Evolutionary conservation across 2,113 vertebrate genomes (phyloP), one percentile per base, ranked within the genome.

Genomic region (Lamprologus tigripictilis): DNA sequence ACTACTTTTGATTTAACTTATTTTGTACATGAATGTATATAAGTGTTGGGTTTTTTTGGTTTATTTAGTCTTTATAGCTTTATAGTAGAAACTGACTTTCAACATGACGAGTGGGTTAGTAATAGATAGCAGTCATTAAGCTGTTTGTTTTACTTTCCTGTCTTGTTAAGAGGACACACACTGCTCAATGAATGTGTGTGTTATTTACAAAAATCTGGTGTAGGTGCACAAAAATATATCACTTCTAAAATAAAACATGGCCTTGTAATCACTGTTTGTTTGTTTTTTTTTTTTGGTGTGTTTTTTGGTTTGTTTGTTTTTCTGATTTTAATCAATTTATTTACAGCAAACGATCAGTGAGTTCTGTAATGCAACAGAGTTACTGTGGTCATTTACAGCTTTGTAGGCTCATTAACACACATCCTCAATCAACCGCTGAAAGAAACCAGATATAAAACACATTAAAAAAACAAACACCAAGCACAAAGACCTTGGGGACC

Each of bases 1-100:
- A 21, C 85, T 91, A 87, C 80, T 87, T 88, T 89, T 12, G 85
- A 31, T 86, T 12, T 94, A 92, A 93, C 19, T 92, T 94, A 92
- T 91, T 91, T 19, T 92, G 83, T 89, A 88, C 33, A 78, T 93
- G 37, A 76, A 63, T 90, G 35, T 88, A 85, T 80, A 84, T 71
- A 86, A 31, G 26, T 49, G 17, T 31, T 49, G 58, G 4, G 0
- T 45, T 26, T 13, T 10, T 21, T 40, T 58, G 53, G 31, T 58
- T 68, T 3, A 28, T 55, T 90, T 16, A 51, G 28, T 55, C 19
- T 78, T 84, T 26, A 86, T 80, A 71, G 14, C 23, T 76, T 76
- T 76, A 49, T 49, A 28, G 9, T 26, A 78, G 42, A 49, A 78
- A 49, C 42, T 19, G 23, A 47, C 71, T 78, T 78, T 78, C 42